Conservation (phyloP, 2,113 vertebrate species). For the Cardinalis cardinalis region DNA sequence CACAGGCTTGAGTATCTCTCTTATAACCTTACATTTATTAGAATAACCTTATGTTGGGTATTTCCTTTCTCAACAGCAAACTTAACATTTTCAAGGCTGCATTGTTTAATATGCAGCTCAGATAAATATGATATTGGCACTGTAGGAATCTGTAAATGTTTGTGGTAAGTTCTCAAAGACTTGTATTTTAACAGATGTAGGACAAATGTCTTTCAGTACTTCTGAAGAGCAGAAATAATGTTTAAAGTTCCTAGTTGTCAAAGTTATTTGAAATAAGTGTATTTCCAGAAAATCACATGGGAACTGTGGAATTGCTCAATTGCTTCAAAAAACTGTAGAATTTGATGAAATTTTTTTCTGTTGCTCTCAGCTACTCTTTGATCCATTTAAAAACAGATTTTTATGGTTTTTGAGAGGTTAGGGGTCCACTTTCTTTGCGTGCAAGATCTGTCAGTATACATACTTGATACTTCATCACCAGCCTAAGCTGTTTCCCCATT, state of each 20-base stretch:
- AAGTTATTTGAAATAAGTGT: background rate
- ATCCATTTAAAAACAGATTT: background rate
- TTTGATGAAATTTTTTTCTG: background rate
- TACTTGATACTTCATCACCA: background rate
- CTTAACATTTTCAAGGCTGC: background rate
- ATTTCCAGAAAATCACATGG: conserved; percentile 11
- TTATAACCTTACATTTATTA: background rate
- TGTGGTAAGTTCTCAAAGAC: background rate
- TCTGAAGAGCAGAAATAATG: background rate
- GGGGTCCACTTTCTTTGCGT: background rate
- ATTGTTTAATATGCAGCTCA: background rate
- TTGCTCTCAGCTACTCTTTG: background rate
- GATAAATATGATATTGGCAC: background rate
- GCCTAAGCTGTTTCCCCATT: background rate
- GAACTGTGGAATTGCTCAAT: background rate
- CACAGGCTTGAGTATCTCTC: background rate
- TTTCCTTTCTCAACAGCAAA: background rate
- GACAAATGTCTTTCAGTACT: background rate
- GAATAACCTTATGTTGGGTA: background rate
- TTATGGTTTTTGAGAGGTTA: background rate
- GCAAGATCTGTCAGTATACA: background rate
- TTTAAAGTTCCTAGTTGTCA: background rate
- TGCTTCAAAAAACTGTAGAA: background rate
- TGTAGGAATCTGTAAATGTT: background rate
- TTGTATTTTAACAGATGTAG: background rate